Evolutionary conservation across 2,113 vertebrate genomes (phyloP).

Genomic region (Corythornis madagascariensis): DNA sequence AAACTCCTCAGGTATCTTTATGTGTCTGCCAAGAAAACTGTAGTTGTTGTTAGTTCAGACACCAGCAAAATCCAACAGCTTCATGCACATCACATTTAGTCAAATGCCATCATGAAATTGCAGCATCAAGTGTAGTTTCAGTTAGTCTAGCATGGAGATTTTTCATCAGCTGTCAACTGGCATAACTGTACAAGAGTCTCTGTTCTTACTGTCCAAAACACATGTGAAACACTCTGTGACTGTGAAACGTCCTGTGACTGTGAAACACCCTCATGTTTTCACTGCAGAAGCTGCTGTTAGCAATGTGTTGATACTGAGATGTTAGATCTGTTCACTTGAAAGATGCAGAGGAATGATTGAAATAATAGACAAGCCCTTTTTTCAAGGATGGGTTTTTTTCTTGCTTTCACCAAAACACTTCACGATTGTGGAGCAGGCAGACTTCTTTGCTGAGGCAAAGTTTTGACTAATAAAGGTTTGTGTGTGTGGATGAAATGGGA

Average conservation of each 20-base stretch:
- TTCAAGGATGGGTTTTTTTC: neutral
- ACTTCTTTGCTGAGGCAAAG: neutral
- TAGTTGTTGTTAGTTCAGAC: neutral
- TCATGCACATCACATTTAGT: neutral
- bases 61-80: neutral
- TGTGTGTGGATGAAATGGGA: neutral
- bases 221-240: neutral
- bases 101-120: neutral
- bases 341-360: neutral
- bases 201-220: neutral
- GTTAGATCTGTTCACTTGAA: neutral
- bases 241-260: neutral
- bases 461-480: neutral
- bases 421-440: neutral
- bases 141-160: neutral
- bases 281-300: neutral
- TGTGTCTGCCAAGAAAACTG: neutral
- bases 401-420: neutral
- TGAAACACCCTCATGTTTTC: neutral
- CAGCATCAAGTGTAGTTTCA: neutral
- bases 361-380: neutral
- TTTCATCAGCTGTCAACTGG: neutral
- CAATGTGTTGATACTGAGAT: neutral
- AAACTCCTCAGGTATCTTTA: neutral
- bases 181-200: neutral